Base-by-base conservation (phyloP, 2,113 vertebrate species). In the Ammodytes marinus region DNA sequence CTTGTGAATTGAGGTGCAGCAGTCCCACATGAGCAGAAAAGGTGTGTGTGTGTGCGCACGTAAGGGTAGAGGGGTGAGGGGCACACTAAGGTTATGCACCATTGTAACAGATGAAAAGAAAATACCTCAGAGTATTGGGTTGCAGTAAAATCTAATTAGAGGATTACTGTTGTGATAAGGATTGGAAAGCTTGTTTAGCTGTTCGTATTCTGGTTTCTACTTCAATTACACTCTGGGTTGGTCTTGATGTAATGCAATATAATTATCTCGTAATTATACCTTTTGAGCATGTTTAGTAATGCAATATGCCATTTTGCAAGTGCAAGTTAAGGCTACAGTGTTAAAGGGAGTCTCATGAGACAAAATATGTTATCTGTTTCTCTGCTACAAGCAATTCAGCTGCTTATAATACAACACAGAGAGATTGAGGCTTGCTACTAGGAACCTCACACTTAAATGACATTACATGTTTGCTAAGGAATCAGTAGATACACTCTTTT, bases 211-310 rank as follows among this genome's bases (percentile, higher is more conserved):
- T 84, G 61, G 45, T 86, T 27, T 77, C 61, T 50, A 74, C 80
- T 89, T 81, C 82, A 81, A 64, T 89, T 82, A 78, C 84, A 83
- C 77, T 73, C 80, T 35, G 74, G 74, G 71, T 88, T 85, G 59
- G 65, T 87, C 79, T 71, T 83, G 79, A 85, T 89, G 86, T 86
- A 82, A 92, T 85, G 78, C 59, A 76, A 71, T 87, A 79, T 85
- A 92, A 91, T 88, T 89, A 87, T 82, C 74, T 82, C 87, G 88
- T 90, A 91, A 93, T 93, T 91, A 84, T 79, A 89, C 77, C 74
- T 80, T 89, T 64, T 67, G 80, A 76, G 80, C 71, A 74, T 86
- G 83, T 91, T 90, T 84, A 88, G 91, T 88, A 90, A 91, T 75
- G 81, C 55, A 82, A 80, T 90, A 86, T 87, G 67, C 66, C 76